A percentile compares a stretch with the other conserved stretches of the same genome.
Conservation (phyloP, 2,888 invertebrate species). For the Aspidiotus rigidus region DNA sequence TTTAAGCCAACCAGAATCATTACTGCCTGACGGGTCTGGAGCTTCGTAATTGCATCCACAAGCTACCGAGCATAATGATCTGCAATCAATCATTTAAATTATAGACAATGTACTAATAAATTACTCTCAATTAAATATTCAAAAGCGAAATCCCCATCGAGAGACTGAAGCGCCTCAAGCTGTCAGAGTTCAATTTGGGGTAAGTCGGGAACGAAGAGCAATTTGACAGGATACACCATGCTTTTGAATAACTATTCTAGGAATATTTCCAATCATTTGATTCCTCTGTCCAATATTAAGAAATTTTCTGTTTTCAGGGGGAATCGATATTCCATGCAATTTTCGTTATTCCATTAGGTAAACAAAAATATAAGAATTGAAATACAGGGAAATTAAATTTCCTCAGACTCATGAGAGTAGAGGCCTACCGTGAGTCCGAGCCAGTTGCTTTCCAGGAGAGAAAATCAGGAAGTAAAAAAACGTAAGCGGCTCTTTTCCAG, state of each 20-base stretch:
- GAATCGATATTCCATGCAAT: slow-evolving; percentile 8
- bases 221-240: no score
- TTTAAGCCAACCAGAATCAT: slow-evolving; percentile 57
- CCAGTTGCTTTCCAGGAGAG: slow-evolving; percentile 86
- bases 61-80: slow-evolving; percentile 83
- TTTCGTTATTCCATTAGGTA: no score
- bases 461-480: slow-evolving; percentile 81
- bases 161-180: no score
- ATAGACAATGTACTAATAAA: no score
- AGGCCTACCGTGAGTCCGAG: slow-evolving; percentile 58
- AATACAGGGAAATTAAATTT: background rate
- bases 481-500: slow-evolving; percentile 63
- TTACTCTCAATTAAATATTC: no score
- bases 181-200: no score
- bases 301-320: no score
- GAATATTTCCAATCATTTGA: no score
- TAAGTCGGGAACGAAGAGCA: no score
- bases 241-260: no score
- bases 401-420: background rate
- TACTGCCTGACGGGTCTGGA: slow-evolving; percentile 48
- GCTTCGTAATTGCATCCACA: slow-evolving; percentile 87
- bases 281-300: no score
- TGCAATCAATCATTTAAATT: slow-evolving; percentile 40
- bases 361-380: background rate
- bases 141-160: no score